Conservation (phyloP, 2,113 vertebrate genomes). For the Chaetura pelagica region DNA sequence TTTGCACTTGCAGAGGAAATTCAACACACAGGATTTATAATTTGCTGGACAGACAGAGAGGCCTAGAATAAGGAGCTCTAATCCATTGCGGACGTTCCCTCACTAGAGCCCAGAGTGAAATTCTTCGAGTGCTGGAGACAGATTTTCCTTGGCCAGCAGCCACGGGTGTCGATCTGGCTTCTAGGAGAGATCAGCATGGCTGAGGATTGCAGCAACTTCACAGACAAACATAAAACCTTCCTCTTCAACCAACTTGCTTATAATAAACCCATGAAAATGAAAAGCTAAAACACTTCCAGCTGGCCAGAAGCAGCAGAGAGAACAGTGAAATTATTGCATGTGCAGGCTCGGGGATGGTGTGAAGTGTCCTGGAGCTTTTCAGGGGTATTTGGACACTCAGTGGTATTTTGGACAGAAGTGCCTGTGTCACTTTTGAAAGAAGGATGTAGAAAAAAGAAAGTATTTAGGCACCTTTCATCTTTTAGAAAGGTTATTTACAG, state of each 20-base stretch:
- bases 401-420: background rate
- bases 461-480: background rate
- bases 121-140: conserved; percentile 26
- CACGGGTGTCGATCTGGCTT: background rate
- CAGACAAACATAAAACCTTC: background rate
- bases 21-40: background rate
- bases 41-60: background rate
- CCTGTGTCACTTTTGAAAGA: background rate
- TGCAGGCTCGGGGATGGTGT: background rate
- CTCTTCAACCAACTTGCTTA: background rate
- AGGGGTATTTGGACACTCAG: background rate
- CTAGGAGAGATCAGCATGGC: background rate
- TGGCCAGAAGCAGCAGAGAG: background rate
- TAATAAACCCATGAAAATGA: background rate
- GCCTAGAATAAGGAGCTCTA: background rate
- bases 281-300: background rate
- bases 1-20: background rate
- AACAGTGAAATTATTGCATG: background rate
- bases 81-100: background rate
- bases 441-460: background rate
- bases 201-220: background rate
- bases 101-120: background rate
- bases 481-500: background rate
- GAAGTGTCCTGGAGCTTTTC: background rate
- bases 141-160: conserved; percentile 16